Evolutionary conservation across 1,140 invertebrate species (phyloP), one percentile per base, ranked within the genome.

Genomic region (Panagrolaimus sp.): DNA sequence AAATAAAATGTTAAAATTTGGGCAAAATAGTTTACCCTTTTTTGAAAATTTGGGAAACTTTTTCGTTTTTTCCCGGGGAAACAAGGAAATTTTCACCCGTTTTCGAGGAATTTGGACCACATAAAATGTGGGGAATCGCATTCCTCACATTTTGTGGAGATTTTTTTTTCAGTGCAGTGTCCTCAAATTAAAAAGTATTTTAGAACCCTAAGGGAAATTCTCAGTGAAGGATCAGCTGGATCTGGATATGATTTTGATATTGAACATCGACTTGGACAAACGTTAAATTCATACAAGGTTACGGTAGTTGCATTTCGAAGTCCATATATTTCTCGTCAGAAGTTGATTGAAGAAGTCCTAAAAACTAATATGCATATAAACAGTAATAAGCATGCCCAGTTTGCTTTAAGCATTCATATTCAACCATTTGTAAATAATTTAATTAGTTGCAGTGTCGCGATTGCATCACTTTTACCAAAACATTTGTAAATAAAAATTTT

Each of bases 391-490:
- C 21, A 73, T n/a, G 65, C 67, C 4, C 74, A 76, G 58, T 78
- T 77, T 28, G 74, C 76, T 28, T 55, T 78, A 12, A 69, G 77
- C 5, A 48, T 77, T 43, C 52, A 79, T 63, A 52, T 77, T 12
- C 69, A 77, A 28, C 75, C 75, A 9, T 75, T 79, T 63, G 32
- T 77, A 0, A 78, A 79, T 62, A 65, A 69, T 17, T 65, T 78
- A 17, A 48, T 77, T 44, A 55, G 48, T 58, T 74, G 55, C 43
- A 46, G 67, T n/a, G 64, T 77, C 1, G 75, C 73, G 32, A 62
- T 77, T 24, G 73, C 73, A 9, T 26, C 32, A 26, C 46, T 70
- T 9, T n/a, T 43, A 32, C 28, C 63, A 32, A 58, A 58, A 58
- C 52, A 58, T 58, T 10, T 58, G 21, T 58, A 21, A 21, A 4